These are phyloP conservation scores for Oedothorax gibbosus DNA, from an alignment of 1,140 invertebrate species.

Conservation along the genomic window DNA sequence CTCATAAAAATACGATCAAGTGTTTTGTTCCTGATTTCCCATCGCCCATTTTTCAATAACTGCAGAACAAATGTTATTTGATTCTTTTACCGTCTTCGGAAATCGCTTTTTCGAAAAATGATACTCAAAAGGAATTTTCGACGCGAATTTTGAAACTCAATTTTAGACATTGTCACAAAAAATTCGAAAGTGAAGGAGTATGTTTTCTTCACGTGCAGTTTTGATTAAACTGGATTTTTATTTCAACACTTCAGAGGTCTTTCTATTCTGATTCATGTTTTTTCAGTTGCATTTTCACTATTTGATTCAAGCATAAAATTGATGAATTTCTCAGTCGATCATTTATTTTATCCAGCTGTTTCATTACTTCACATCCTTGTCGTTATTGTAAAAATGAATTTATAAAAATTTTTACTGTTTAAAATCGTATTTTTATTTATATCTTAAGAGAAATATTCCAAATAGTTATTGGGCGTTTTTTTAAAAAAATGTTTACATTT, in stretches of 20 bases:
- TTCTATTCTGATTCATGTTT: not conserved
- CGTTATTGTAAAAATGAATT: too few relatives aligned
- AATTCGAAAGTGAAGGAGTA: not conserved
- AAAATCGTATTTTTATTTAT: too few relatives aligned
- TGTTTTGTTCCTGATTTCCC: too few relatives aligned
- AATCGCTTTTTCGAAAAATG: not conserved
- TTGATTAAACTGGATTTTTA: too few relatives aligned
- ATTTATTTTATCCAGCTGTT: too few relatives aligned
- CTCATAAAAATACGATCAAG: too few relatives aligned
- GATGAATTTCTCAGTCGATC: not conserved
- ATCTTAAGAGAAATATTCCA: not conserved
- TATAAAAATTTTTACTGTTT: too few relatives aligned
- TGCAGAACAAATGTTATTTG: constrained; percentile 10
- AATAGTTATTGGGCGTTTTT: not conserved
- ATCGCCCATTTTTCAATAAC: not conserved
- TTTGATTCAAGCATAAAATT: not conserved
- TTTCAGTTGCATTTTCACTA: not conserved
- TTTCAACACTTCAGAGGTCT: not conserved
- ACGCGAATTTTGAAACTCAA: not conserved
- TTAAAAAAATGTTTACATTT: too few relatives aligned
- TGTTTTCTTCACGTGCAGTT: too few relatives aligned
- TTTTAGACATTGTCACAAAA: not conserved
- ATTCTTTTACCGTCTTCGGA: not conserved
- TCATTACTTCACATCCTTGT: too few relatives aligned
- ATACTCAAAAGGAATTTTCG: not conserved